A percentile compares a stretch with the other conserved stretches of the same genome.
Evolutionary conservation across 2,113 vertebrate species (phyloP).

Genomic region (Cacatua alba): DNA sequence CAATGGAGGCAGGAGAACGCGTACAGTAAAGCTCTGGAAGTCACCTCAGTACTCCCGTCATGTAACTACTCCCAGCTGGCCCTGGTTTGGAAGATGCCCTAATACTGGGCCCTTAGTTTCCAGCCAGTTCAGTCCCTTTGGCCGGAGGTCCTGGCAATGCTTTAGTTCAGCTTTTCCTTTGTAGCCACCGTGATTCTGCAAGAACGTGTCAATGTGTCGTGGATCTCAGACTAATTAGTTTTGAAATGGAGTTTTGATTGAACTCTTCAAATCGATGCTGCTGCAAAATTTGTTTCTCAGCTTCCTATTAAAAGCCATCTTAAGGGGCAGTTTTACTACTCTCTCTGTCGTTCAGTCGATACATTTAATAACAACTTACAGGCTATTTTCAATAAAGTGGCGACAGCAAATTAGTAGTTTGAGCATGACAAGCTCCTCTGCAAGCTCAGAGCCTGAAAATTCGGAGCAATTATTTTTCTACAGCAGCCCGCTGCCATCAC

Average conservation of each 20-base stretch:
- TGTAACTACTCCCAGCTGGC: not conserved
- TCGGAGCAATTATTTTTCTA: conserved; percentile 86
- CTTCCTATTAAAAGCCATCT: conserved; percentile 94
- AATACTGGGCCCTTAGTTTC: conserved; percentile 12
- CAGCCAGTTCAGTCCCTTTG: conserved; percentile 40
- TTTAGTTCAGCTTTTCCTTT: conserved; percentile 79
- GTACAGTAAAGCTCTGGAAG: not conserved
- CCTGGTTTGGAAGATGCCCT: not conserved
- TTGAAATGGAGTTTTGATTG: conserved; percentile 99
- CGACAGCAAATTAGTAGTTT: conserved; percentile 89
- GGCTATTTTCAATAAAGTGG: conserved; percentile 90
- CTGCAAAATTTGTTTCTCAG: conserved; percentile 96
- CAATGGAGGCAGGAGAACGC: not conserved
- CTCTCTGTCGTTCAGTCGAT: conserved; percentile 88
- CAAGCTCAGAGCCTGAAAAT: conserved; percentile 83
- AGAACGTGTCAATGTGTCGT: conserved; percentile 89
- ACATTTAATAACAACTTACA: conserved; percentile 91
- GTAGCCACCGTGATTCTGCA: conserved; percentile 80
- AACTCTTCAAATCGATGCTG: conserved; percentile 97
- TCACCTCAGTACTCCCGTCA: not conserved
- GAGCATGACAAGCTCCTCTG: conserved; percentile 87
- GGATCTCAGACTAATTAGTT: conserved; percentile 99
- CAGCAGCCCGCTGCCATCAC: conserved; percentile 76
- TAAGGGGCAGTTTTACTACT: conserved; percentile 90
- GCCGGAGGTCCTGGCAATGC: conserved; percentile 74